Evolutionary conservation across 1,140 invertebrate genomes (phyloP), one percentile per base, ranked within the genome.

Genomic region (Leptinotarsa undecemlineata): DNA sequence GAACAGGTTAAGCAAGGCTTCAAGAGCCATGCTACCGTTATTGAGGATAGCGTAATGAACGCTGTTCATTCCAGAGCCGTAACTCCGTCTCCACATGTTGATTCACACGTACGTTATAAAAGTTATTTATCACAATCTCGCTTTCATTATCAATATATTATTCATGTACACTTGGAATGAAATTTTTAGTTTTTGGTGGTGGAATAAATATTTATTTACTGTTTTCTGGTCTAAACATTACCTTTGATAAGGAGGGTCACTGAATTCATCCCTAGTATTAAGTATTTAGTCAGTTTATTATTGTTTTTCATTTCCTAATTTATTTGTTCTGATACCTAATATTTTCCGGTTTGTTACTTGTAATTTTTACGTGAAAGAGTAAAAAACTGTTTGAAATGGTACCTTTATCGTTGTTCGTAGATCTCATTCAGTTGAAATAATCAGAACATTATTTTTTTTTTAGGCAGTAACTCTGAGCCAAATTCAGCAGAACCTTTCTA

Each of bases 401-500:
- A 42, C 33, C 33, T 42, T 42, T 42, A 8, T 42, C 33, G 33
- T 2, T 42, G 33, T 42, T 42, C 33, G 33, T 11, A 3, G 33
- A 11, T 42, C 33, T 42, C 8, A 42, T 42, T 42, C 33, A 42
- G 33, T 42, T 42, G 8, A 71, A 75, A 67, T 23, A 73, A 48
- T 74, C 14, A 47, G 48, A 42, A 42, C 8, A 42, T 42, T 11
- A 42, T 42, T 6, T 42, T 42, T 33, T 33, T 76, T 76, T 76
- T 69, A 75, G 71, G 15, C 74, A 19, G 85, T 86, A 75, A 87
- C 88, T 74, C 89, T 92, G 80, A 86, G 90, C n/a, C 91, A 92
- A 77, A 91, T 96, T 64, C 87, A 92, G 77, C 89, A 91, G 23
- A 86, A 94, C n/a, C 85, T 96, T 20, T 85, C 88, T 48, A 88